phyloP scores from a whole-genome alignment of 2,888 invertebrate species.

The Liposcelis brunnea region DNA sequence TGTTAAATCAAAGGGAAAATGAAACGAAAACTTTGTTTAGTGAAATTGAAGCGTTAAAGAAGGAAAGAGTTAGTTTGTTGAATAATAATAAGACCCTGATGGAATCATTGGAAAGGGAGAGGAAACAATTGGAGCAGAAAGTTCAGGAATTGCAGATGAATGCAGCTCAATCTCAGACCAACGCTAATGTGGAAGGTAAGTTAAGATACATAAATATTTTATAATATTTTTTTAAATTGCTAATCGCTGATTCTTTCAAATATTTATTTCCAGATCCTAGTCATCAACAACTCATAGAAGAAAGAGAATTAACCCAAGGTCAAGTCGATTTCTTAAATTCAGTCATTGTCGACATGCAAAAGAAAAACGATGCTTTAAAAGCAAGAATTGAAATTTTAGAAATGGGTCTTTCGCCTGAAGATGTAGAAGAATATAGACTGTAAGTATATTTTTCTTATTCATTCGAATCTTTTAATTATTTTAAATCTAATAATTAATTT shows the following conservation, averaged over 20 bases:
- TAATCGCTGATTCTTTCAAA: not conserved
- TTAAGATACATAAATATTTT: not conserved
- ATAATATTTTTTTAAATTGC: not conserved
- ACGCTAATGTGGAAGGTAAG: conserved; percentile 16
- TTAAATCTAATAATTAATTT: conserved; percentile 24
- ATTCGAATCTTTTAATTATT: conserved; percentile 33
- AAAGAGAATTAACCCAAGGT: conserved; percentile 33
- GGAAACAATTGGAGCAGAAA: conserved; percentile 18
- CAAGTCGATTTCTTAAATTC: conserved; percentile 87
- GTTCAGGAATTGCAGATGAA: conserved; percentile 18
- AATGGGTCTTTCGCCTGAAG: conserved; percentile 35
- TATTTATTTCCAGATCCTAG: conserved; percentile 15
- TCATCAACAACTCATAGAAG: conserved; percentile 17
- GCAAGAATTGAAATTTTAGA: conserved; percentile 65
- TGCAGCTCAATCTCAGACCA: conserved; percentile 16
- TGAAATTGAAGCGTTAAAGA: conserved; percentile 28
- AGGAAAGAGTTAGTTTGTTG: conserved; percentile 13
- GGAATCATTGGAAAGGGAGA: conserved; percentile 17
- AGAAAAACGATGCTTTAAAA: conserved; percentile 71
- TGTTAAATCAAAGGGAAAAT: conserved; percentile 26
- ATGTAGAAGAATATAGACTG: conserved; percentile 30
- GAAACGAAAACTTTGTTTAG: conserved; percentile 27
- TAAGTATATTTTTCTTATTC: conserved; percentile 21
- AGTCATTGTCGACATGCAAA: conserved; percentile 91
- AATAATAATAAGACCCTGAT: conserved; percentile 11